These are phyloP conservation scores for Canis aureus DNA, from an alignment of 2,113 vertebrate genomes.

Conservation along the genomic window DNA sequence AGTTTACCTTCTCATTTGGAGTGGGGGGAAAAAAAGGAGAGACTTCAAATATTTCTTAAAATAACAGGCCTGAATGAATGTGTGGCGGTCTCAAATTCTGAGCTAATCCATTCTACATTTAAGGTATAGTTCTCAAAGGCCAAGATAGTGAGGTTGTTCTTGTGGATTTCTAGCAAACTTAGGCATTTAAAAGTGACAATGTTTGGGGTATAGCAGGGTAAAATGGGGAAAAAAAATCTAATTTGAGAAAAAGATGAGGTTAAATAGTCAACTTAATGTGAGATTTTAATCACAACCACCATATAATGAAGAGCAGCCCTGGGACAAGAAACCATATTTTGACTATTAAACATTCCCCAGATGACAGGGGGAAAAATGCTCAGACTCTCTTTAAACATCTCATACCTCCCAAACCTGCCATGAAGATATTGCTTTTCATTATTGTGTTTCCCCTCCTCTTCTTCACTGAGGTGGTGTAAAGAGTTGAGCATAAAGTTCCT, in stretches of 20 bases:
- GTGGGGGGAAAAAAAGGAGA: neutral
- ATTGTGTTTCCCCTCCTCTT: neutral
- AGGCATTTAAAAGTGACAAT: neutral
- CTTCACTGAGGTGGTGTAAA: neutral
- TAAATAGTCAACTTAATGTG: conserved; percentile 25
- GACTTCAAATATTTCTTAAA: neutral
- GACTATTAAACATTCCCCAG: neutral
- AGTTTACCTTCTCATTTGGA: conserved; percentile 8
- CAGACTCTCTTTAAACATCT: neutral
- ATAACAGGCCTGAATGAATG: neutral
- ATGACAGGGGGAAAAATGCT: neutral
- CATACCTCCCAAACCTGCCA: neutral
- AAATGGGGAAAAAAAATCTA: neutral
- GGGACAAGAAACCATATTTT: neutral
- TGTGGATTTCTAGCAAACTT: neutral
- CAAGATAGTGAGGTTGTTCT: neutral
- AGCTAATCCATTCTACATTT: neutral
- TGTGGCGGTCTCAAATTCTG: conserved; percentile 1
- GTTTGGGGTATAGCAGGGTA: neutral
- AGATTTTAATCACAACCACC: conserved; percentile 39
- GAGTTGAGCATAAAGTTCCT: neutral
- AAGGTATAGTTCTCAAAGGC: conserved; percentile 5
- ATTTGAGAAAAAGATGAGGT: conserved; percentile 40
- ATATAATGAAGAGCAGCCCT: neutral
- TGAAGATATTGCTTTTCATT: conserved; percentile 19